Percentiles rank a stretch among this genome's conserved stretches.
These are phyloP conservation scores for Lota lota DNA, from an alignment of 2,113 vertebrate species.

Conservation along the genomic window DNA sequence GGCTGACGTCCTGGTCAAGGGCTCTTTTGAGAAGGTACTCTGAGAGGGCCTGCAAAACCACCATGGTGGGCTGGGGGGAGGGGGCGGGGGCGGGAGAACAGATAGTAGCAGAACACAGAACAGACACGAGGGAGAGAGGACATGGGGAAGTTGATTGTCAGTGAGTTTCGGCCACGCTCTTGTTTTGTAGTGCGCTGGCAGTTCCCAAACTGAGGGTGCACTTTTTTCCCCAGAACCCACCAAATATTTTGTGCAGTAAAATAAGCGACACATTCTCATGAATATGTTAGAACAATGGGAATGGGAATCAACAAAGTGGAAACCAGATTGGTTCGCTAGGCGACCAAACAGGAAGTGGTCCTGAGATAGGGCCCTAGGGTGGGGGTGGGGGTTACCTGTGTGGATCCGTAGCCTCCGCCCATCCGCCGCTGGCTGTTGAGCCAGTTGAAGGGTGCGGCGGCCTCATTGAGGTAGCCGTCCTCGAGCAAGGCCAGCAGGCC, in stretches of 20 bases:
- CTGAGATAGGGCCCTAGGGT: background rate
- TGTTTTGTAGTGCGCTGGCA: no score
- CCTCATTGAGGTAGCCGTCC: constrained; percentile 47
- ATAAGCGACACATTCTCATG: background rate
- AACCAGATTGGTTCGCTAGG: no score
- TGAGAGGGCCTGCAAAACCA: constrained; percentile 74
- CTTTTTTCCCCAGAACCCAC: no score
- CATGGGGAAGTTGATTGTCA: no score
- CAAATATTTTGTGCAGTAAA: no score
- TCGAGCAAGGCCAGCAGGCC: constrained; percentile 70
- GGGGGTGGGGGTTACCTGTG: constrained; percentile 66
- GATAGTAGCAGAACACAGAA: background rate
- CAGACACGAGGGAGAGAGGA: background rate
- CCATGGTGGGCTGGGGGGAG: constrained; percentile 72
- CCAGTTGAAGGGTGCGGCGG: constrained; percentile 60
- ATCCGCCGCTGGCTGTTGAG: constrained; percentile 60
- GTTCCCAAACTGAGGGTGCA: no score
- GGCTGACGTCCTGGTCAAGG: constrained; percentile 27
- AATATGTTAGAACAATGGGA: no score
- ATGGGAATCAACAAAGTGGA: background rate
- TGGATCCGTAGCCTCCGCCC: constrained; percentile 70
- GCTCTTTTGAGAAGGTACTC: constrained; percentile 60
- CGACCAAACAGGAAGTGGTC: no score
- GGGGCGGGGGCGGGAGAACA: background rate
- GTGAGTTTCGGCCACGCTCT: no score